Evolutionary conservation across 2,888 invertebrate species (phyloP).

Genomic region (Osmoderma eremita): DNA sequence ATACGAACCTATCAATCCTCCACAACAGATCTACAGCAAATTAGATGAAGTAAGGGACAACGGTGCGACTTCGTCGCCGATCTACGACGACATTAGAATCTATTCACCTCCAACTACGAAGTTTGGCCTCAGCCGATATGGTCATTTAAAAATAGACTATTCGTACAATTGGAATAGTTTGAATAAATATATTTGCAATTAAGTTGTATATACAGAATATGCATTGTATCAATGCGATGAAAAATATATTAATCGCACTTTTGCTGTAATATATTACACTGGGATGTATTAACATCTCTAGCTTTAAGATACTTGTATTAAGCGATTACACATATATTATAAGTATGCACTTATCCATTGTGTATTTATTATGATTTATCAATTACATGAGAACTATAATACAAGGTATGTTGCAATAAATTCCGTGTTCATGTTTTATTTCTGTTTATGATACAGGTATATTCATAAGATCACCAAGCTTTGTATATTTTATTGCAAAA

Average conservation of each 20-base stretch:
- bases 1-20: constrained; percentile 50
- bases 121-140: constrained; percentile 80
- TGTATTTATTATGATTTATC: no score
- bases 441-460: no score
- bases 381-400: no score
- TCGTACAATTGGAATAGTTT: constrained; percentile 85
- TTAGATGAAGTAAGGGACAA: constrained; percentile 50
- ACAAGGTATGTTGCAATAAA: no score
- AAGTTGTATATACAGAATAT: constrained; percentile 15
- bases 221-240: constrained; percentile 25
- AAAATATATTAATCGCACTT: not conserved
- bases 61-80: constrained; percentile 50
- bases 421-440: no score
- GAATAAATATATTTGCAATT: constrained; percentile 73
- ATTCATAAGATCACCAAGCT: no score
- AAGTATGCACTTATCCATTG: no score
- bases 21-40: constrained; percentile 54
- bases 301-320: no score
- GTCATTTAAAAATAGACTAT: constrained; percentile 83
- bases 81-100: constrained; percentile 64
- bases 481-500: no score
- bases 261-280: not conserved
- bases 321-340: no score
- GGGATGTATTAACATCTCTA: no score
- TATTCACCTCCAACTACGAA: constrained; percentile 66